These are phyloP conservation scores for Omphaloscelis lunosa DNA, from an alignment of 2,888 invertebrate species.

Conservation along the genomic window DNA sequence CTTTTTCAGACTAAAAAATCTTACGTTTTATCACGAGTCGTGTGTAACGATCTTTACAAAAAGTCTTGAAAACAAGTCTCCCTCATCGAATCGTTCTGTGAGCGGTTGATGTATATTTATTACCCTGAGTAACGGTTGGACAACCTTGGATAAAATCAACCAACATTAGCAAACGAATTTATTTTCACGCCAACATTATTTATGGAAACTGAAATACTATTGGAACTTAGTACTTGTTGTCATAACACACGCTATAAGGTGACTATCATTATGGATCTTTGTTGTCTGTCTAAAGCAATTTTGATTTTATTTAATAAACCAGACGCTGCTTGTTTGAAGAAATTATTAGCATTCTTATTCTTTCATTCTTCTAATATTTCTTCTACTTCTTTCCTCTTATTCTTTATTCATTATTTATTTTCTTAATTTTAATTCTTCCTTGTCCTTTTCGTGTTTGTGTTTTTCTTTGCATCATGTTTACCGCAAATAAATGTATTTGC, in stretches of 20 bases:
- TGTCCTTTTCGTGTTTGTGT: no score
- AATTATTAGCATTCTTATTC: not conserved
- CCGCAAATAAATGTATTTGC: no score
- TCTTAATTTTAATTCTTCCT: no score
- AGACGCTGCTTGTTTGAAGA: not conserved
- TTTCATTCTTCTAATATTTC: no score
- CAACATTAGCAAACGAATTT: constrained; percentile 52
- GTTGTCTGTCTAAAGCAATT: no score
- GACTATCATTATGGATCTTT: no score
- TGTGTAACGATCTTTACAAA: constrained; percentile 30
- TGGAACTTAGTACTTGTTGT: not conserved
- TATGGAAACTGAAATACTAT: constrained; percentile 15
- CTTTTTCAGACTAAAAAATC: not conserved
- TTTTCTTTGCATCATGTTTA: no score
- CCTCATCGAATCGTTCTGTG: constrained; percentile 58
- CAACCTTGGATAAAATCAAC: constrained; percentile 56
- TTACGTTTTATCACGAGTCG: not conserved
- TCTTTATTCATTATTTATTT: no score
- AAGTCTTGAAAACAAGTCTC: constrained; percentile 58
- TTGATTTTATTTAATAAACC: not conserved
- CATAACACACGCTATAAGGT: no score
- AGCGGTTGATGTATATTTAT: constrained; percentile 69
- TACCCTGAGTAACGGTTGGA: constrained; percentile 62
- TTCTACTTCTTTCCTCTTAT: no score
- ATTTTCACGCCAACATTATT: constrained; percentile 45